Conservation (phyloP, 2,888 invertebrate species). For the Nomada goodeniana region DNA sequence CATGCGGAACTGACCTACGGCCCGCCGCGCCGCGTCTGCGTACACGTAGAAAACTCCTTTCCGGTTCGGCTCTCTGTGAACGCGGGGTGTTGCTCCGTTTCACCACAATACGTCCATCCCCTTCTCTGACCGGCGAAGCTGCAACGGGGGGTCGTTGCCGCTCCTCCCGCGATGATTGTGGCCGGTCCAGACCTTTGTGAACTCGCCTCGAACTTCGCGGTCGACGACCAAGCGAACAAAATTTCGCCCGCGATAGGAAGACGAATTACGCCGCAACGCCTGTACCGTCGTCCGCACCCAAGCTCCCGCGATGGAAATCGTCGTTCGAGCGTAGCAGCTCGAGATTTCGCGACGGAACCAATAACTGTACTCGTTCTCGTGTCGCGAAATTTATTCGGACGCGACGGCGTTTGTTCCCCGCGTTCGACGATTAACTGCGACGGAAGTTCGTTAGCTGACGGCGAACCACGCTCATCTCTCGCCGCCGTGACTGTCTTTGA, state of each 20-base stretch:
- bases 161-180: slow-evolving; percentile 34
- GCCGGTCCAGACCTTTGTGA: slow-evolving; percentile 39
- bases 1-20: slow-evolving; percentile 49
- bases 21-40: slow-evolving; percentile 17
- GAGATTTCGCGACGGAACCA: background rate
- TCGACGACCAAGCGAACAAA: slow-evolving; percentile 58
- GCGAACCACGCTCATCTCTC: too few species aligned
- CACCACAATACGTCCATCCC: slow-evolving; percentile 52
- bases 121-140: slow-evolving; percentile 10
- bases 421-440: too few species aligned
- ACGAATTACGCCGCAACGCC: slow-evolving; percentile 54
- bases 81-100: slow-evolving; percentile 27
- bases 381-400: too few species aligned
- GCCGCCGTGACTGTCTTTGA: background rate
- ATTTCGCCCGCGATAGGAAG: slow-evolving; percentile 56
- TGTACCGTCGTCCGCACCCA: slow-evolving; percentile 18
- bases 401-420: too few species aligned
- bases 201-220: slow-evolving; percentile 49
- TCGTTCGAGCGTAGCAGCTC: background rate
- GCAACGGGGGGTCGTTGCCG: background rate
- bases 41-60: slow-evolving; percentile 23
- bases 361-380: too few species aligned
- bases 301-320: slow-evolving; percentile 49
- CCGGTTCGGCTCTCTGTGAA: slow-evolving; percentile 10
- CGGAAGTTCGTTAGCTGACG: too few species aligned